phyloP scores from a whole-genome alignment of 2,888 invertebrate genomes.

The Stegana nigrithorax region DNA sequence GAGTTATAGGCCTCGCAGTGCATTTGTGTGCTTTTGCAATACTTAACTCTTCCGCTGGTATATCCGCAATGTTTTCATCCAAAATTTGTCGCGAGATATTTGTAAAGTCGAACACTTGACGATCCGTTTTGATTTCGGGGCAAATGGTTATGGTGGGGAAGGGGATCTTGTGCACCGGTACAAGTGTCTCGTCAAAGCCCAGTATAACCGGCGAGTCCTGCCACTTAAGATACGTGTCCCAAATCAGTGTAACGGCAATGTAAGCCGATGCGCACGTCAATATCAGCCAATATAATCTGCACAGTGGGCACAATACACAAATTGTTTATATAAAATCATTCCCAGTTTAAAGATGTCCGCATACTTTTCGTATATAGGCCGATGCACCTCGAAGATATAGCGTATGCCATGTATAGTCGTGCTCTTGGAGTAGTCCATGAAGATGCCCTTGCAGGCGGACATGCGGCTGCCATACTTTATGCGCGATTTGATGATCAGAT shows the following conservation, averaged over 20 bases:
- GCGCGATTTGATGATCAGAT: constrained; percentile 63
- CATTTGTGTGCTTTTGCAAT: too few species aligned
- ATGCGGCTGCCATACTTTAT: constrained; percentile 61
- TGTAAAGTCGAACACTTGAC: constrained; percentile 55
- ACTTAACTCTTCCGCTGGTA: constrained; percentile 48
- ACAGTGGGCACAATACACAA: too few species aligned
- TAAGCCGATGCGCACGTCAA: constrained; percentile 60
- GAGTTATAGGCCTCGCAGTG: too few species aligned
- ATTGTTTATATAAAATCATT: too few species aligned
- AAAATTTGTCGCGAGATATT: constrained; percentile 49
- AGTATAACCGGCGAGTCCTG: constrained; percentile 62
- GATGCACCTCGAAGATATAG: constrained; percentile 63
- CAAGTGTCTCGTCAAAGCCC: constrained; percentile 65
- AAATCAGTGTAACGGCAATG: constrained; percentile 59
- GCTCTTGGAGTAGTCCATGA: constrained; percentile 63
- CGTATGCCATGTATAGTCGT: constrained; percentile 66
- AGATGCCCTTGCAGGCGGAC: constrained; percentile 60
- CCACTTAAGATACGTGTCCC: constrained; percentile 63
- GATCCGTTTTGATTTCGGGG: constrained; percentile 66
- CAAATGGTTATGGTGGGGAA: constrained; percentile 66
- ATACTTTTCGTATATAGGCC: constrained; percentile 64
- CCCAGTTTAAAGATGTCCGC: constrained; percentile 1
- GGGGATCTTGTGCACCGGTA: constrained; percentile 63
- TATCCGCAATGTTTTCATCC: constrained; percentile 30
- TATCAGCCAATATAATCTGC: constrained; percentile 60